Evolutionary conservation across 2,113 vertebrate genomes (phyloP).

Genomic region (Brachyistius frenatus): DNA sequence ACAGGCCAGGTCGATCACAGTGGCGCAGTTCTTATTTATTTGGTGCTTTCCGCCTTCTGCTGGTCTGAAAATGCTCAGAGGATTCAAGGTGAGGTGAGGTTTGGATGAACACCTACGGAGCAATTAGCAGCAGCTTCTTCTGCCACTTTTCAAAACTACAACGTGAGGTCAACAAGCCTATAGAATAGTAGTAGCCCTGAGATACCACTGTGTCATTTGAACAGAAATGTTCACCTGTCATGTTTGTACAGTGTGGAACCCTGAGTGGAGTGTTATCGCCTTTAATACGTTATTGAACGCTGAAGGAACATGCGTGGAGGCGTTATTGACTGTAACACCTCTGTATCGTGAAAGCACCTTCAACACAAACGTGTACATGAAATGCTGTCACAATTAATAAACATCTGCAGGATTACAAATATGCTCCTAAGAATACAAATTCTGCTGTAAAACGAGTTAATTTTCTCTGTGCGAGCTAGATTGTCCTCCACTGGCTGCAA

Average conservation of each 20-base stretch:
- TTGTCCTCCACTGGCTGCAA: conserved; percentile 1
- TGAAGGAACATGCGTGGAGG: neutral
- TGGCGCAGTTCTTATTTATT: neutral
- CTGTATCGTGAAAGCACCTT: conserved; percentile 1
- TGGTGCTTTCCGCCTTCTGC: neutral
- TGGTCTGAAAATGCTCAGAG: neutral
- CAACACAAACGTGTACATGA: neutral
- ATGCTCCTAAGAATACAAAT: neutral
- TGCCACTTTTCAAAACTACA: no score
- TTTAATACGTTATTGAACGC: neutral
- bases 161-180: no score
- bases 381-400: neutral
- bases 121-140: no score
- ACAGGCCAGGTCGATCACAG: neutral
- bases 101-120: no score
- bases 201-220: neutral
- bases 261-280: neutral
- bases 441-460: neutral
- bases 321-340: conserved; percentile 14
- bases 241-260: neutral
- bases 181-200: no score
- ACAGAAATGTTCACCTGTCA: neutral
- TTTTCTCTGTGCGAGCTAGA: neutral
- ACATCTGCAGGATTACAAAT: neutral
- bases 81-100: neutral